Evolutionary conservation across 2,888 invertebrate species (phyloP).

Genomic region (Coleophora deauratella): DNA sequence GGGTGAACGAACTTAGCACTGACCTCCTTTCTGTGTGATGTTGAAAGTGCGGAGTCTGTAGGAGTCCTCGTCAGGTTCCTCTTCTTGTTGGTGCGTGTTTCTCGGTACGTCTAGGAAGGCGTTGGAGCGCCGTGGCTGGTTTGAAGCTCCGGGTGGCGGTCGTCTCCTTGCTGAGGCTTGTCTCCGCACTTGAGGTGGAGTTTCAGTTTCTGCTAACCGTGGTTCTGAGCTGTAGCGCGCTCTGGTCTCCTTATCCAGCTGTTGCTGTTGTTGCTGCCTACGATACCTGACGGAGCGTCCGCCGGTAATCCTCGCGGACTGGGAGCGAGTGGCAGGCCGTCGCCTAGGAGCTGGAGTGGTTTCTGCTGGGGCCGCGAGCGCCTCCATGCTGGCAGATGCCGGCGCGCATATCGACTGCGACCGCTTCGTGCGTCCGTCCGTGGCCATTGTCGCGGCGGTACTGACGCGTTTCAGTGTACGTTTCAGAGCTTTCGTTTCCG

Average conservation of each 20-base stretch:
- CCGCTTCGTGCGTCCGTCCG: slow-evolving; percentile 79
- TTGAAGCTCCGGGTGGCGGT: slow-evolving; percentile 59
- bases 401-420: slow-evolving; percentile 85
- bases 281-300: slow-evolving; percentile 73
- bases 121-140: slow-evolving; percentile 77
- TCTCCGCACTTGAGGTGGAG: slow-evolving; percentile 78
- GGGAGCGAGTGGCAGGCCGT: slow-evolving; percentile 82
- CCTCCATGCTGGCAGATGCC: slow-evolving; percentile 80
- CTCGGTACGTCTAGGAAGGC: slow-evolving; percentile 81
- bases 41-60: slow-evolving; percentile 95
- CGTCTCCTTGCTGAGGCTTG: slow-evolving; percentile 76
- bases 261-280: slow-evolving; percentile 60
- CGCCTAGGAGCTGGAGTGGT: slow-evolving; percentile 75
- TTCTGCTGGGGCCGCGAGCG: slow-evolving; percentile 69
- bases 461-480: slow-evolving; percentile 30
- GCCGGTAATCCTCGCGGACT: slow-evolving; percentile 82
- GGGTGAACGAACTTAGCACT: slow-evolving; percentile 66
- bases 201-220: slow-evolving; percentile 77
- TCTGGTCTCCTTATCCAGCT: slow-evolving; percentile 67
- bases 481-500: not conserved
- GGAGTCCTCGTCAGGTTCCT: slow-evolving; percentile 87
- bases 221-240: slow-evolving; percentile 80
- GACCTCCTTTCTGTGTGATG: slow-evolving; percentile 91
- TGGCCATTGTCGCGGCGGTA: slow-evolving; percentile 75
- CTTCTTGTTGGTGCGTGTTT: slow-evolving; percentile 44